Conservation (phyloP, 2,113 vertebrate species). For the Austrofundulus limnaeus region DNA sequence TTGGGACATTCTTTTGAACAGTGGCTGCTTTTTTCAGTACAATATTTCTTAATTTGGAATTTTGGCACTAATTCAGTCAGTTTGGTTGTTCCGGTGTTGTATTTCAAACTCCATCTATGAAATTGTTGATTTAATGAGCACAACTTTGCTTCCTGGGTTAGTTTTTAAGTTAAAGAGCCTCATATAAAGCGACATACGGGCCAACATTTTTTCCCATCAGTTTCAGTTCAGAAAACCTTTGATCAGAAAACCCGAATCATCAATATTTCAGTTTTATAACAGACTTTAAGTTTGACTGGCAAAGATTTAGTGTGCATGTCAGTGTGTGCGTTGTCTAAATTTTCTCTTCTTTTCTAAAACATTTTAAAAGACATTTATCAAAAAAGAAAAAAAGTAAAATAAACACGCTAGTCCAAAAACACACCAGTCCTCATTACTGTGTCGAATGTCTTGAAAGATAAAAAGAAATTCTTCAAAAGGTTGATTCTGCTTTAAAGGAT, state of each 20-base stretch:
- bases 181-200: not conserved
- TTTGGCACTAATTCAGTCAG: too few species aligned
- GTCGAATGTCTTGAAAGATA: slow-evolving; percentile 8
- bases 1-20: too few species aligned
- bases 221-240: not conserved
- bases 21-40: too few species aligned
- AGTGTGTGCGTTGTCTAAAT: not conserved
- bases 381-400: not conserved
- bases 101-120: not conserved
- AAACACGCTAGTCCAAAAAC: slow-evolving; percentile 39
- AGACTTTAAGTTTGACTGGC: not conserved
- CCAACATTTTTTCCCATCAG: too few species aligned
- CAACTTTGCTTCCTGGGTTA: not conserved
- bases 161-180: not conserved
- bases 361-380: slow-evolving; percentile 20
- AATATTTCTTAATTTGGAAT: too few species aligned
- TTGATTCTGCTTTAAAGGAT: slow-evolving; percentile 17
- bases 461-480: slow-evolving; percentile 14
- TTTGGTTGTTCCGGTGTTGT: too few species aligned
- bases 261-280: slow-evolving; percentile 1
- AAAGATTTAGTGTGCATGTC: not conserved
- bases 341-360: slow-evolving; percentile 17
- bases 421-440: slow-evolving; percentile 9
- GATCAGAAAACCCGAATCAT: slow-evolving; percentile 1
- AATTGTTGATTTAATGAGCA: not conserved